Evolutionary conservation across 2,113 vertebrate species (phyloP).

Genomic region (Verasper variegatus): DNA sequence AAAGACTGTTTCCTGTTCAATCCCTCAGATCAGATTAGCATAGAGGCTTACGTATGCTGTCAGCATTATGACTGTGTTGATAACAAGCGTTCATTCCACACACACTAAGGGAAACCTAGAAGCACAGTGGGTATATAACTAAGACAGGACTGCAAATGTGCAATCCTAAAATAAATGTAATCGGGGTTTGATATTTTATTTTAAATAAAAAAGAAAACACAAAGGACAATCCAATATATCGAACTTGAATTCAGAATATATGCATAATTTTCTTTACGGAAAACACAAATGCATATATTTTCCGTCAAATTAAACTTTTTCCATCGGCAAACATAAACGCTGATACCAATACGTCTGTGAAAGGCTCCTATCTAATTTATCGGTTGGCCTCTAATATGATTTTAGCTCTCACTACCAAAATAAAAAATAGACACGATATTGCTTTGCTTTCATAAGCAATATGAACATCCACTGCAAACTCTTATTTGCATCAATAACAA

Average conservation of each 20-base stretch:
- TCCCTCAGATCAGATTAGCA: conserved; percentile 2
- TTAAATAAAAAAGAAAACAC: too few relatives aligned
- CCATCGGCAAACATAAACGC: too few relatives aligned
- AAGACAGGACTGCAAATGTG: not conserved
- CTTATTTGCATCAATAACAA: not conserved
- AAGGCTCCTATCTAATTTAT: not conserved
- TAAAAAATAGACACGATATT: not conserved
- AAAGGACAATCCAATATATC: too few relatives aligned
- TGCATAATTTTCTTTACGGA: too few relatives aligned
- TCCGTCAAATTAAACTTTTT: too few relatives aligned
- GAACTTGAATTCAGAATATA: too few relatives aligned
- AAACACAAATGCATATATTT: too few relatives aligned
- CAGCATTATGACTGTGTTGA: not conserved
- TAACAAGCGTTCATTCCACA: not conserved
- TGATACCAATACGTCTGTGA: not conserved
- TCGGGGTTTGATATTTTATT: too few relatives aligned
- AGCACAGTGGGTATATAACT: not conserved
- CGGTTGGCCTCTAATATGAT: not conserved
- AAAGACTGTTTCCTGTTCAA: too few relatives aligned
- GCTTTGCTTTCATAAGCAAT: not conserved
- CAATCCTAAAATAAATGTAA: too few relatives aligned
- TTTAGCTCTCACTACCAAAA: not conserved
- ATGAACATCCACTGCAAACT: not conserved
- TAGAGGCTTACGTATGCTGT: not conserved
- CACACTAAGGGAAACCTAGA: not conserved